Evolutionary conservation across 2,113 vertebrate genomes (phyloP).

Genomic region (Phalacrocorax aristotelis): DNA sequence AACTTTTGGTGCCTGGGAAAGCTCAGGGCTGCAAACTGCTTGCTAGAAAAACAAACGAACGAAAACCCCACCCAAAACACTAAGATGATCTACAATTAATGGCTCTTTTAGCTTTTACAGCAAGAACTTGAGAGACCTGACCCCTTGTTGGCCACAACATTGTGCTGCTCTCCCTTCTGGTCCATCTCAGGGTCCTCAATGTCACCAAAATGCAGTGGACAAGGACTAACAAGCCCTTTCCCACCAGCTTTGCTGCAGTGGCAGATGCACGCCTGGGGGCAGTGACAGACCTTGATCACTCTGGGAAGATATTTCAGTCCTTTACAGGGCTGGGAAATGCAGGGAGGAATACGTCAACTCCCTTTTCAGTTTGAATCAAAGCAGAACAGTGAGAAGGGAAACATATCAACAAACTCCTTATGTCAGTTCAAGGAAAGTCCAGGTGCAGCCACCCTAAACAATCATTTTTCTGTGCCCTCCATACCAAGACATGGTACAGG

Average conservation of each 20-base stretch:
- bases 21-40: neutral
- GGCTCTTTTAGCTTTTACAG: neutral
- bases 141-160: accelerated
- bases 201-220: neutral
- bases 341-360: neutral
- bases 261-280: neutral
- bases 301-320: neutral
- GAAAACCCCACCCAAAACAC: accelerated
- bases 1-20: neutral
- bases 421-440: neutral
- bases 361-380: neutral
- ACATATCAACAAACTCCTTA: accelerated
- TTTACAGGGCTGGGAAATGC: accelerated
- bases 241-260: neutral
- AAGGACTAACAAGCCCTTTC: accelerated
- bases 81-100: neutral
- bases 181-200: neutral
- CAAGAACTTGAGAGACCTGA: neutral
- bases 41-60: neutral
- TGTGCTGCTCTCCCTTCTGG: neutral
- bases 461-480: neutral
- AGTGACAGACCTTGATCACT: neutral
- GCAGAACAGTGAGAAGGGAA: neutral
- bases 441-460: neutral
- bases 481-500: accelerated